Evolutionary conservation across 2,113 vertebrate genomes (phyloP).

Genomic region (Elephantulus edwardii): DNA sequence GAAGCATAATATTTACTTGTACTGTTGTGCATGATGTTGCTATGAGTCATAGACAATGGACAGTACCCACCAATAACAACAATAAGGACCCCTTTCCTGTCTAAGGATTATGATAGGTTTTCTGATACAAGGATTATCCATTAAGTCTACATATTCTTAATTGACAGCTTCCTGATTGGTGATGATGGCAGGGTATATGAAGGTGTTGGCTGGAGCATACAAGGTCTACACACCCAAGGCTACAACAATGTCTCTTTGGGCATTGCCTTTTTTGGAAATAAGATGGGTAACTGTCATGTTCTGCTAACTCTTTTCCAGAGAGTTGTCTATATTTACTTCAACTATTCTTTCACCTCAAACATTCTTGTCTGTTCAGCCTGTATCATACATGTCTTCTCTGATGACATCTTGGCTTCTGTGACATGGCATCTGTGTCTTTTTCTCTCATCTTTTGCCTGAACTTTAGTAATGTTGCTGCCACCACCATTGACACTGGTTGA

Average conservation of each 20-base stretch:
- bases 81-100: neutral
- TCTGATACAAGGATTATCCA: neutral
- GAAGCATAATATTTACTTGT: neutral
- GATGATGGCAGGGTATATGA: conserved; percentile 85
- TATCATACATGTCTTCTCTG: neutral
- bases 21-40: too few relatives aligned
- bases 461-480: neutral
- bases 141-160: neutral
- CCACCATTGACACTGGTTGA: neutral
- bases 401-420: neutral
- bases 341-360: neutral
- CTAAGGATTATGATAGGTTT: neutral
- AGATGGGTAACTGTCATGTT: conserved; percentile 79
- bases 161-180: conserved; percentile 86
- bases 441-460: neutral
- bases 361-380: neutral
- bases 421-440: too few relatives aligned
- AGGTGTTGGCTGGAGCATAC: conserved; percentile 85
- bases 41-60: too few relatives aligned
- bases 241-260: conserved; percentile 84
- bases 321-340: neutral
- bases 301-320: neutral
- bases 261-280: conserved; percentile 87
- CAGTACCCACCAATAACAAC: too few relatives aligned
- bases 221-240: conserved; percentile 82